phyloP scores from a whole-genome alignment of 2,113 vertebrate species.

The Toxostoma redivivum region DNA sequence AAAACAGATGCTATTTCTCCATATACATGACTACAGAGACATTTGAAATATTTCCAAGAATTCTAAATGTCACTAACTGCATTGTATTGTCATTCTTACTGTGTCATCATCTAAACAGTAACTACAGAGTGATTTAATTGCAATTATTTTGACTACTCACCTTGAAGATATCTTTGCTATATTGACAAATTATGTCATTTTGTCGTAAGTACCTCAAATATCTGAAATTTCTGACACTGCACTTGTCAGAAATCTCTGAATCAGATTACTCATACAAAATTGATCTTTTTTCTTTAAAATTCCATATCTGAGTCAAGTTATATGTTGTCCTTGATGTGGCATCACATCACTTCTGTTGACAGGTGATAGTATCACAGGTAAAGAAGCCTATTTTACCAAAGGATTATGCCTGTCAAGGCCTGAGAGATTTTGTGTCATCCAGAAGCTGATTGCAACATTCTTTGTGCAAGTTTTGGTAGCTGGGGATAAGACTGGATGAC shows the following conservation, averaged over 20 bases:
- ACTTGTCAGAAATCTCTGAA: slow-evolving; percentile 56
- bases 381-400: slow-evolving; percentile 66
- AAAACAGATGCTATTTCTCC: neutral
- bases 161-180: slow-evolving; percentile 53
- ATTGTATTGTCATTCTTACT: slow-evolving; percentile 33
- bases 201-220: slow-evolving; percentile 60
- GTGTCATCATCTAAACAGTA: slow-evolving; percentile 17
- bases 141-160: slow-evolving; percentile 64
- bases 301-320: slow-evolving; percentile 19
- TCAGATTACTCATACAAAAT: slow-evolving; percentile 52
- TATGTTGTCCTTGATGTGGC: slow-evolving; percentile 45
- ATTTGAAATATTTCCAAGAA: slow-evolving; percentile 9
- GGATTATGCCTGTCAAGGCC: slow-evolving; percentile 66
- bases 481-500: slow-evolving; percentile 45
- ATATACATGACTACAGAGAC: neutral
- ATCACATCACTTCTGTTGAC: slow-evolving; percentile 51
- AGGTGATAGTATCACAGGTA: slow-evolving; percentile 64
- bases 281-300: neutral
- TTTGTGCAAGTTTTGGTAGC: slow-evolving; percentile 48
- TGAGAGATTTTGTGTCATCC: slow-evolving; percentile 63
- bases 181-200: slow-evolving; percentile 63
- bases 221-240: neutral
- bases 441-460: slow-evolving; percentile 25
- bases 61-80: slow-evolving; percentile 40
- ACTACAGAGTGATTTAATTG: slow-evolving; percentile 43